phyloP scores from a whole-genome alignment of 1,140 invertebrate species.

The Octopus sinensis region DNA sequence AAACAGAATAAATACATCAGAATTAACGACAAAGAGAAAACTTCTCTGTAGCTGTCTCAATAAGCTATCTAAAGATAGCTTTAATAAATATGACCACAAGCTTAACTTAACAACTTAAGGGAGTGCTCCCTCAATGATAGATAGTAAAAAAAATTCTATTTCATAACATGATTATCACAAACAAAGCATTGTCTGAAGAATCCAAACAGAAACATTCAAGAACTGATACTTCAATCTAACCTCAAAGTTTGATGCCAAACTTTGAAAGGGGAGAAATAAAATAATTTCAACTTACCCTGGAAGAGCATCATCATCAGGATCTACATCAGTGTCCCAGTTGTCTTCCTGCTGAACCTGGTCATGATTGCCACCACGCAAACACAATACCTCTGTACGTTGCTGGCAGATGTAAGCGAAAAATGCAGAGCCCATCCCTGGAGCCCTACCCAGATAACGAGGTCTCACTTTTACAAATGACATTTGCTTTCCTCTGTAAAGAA shows the following conservation, averaged over 20 bases:
- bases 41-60: too few relatives aligned
- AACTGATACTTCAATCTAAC: neutral
- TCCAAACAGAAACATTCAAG: neutral
- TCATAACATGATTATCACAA: too few relatives aligned
- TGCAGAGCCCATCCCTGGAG: constrained; percentile 52
- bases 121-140: too few relatives aligned
- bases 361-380: constrained; percentile 38
- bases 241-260: neutral
- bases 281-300: constrained; percentile 1
- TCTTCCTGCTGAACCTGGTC: constrained; percentile 10
- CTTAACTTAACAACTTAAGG: too few relatives aligned
- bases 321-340: constrained; percentile 20
- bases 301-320: constrained; percentile 34
- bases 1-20: too few relatives aligned
- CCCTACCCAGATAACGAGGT: constrained; percentile 63
- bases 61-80: too few relatives aligned
- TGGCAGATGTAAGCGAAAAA: constrained; percentile 23
- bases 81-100: too few relatives aligned
- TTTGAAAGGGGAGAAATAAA: neutral
- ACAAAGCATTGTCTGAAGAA: neutral
- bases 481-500: constrained; percentile 41
- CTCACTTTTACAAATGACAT: constrained; percentile 61
- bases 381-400: constrained; percentile 37
- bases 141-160: too few relatives aligned
- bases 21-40: too few relatives aligned